Base-by-base conservation (phyloP, 2,797 vertebrate genomes). In the Heteromormyrus szaboi region DNA sequence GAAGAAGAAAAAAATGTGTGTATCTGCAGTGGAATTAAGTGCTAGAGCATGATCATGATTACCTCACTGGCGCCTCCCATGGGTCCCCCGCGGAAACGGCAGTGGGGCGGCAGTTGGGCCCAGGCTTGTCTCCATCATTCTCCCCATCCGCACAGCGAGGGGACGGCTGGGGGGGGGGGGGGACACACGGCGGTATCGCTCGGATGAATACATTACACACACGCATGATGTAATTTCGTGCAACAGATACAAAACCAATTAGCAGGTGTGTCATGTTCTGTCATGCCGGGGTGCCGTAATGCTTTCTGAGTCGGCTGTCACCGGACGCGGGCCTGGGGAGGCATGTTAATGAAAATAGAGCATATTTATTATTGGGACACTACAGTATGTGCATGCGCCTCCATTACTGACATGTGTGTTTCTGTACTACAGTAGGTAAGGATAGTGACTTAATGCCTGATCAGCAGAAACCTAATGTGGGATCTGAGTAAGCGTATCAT, bases 161-260 rank as follows among this genome's bases (percentile, higher is more conserved):
- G 29, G 33, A 29, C 0, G 8, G 17, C 37, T 37, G 79, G 44
- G 46, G 4, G 1, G 44, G 46, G 4, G 1, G 25, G 25, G 62
- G 22, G 50, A 0, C 3, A 22, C 48, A n/a, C 14, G 17, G 46
- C 86, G 11, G 17, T 41, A 48, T 41, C n/a, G 68, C 46, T 51
- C 51, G 76, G n/a, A 25, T 41, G 68, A 83, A 50, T 79, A 68
- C 41, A 65, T 51, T 56, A 85, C 59, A 84, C 86, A 62, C 79
- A 88, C 81, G 86, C 90, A 91, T 95, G 95, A 95, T 94, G 94
- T 95, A 95, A 95, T 92, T 93, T 92, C 89, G 92, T 93, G 94
- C 92, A 95, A 96, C 95, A 95, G 90, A 94, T 94, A 93, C 93
- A 91, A 90, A 90, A 92, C 91, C 92, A 90, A 92, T 92, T 91